phyloP scores from a whole-genome alignment of 2,113 vertebrate genomes.

The Copsychus sechellarum region DNA sequence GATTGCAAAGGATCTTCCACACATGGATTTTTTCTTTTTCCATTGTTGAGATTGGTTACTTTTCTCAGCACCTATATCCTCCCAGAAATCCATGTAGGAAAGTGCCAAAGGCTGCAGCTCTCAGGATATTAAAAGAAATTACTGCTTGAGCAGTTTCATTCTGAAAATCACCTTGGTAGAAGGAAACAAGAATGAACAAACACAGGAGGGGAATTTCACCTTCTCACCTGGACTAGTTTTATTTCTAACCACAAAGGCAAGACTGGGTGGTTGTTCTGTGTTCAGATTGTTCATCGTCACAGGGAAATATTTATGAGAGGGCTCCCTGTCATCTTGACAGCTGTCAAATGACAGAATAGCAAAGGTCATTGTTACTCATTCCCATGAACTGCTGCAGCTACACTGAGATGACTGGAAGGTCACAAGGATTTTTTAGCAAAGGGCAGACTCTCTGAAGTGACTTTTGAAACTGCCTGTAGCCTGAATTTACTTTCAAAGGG shows the following conservation, averaged over 20 bases:
- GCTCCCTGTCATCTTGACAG: not conserved
- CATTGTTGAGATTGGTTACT: not conserved
- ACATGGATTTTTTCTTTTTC: not conserved
- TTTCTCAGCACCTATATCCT: not conserved
- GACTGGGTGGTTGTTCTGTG: not conserved
- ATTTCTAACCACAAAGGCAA: not conserved
- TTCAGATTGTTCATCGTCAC: not conserved
- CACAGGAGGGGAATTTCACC: not conserved
- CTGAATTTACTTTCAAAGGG: not conserved
- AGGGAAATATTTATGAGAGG: not conserved
- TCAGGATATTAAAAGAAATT: not conserved
- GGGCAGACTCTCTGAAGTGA: not conserved
- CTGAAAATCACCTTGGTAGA: not conserved
- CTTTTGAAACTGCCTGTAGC: not conserved
- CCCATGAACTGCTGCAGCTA: not conserved
- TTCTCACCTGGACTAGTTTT: not conserved
- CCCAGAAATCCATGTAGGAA: not conserved
- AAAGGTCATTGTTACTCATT: not conserved
- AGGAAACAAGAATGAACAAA: not conserved
- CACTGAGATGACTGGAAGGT: not conserved
- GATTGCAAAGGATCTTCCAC: not conserved
- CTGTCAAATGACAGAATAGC: not conserved
- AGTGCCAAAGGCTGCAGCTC: not conserved
- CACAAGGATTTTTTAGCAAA: not conserved
- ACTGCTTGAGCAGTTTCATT: not conserved